Evolutionary conservation across 2,113 vertebrate genomes (phyloP).

Genomic region (Sphyrna mokarran): DNA sequence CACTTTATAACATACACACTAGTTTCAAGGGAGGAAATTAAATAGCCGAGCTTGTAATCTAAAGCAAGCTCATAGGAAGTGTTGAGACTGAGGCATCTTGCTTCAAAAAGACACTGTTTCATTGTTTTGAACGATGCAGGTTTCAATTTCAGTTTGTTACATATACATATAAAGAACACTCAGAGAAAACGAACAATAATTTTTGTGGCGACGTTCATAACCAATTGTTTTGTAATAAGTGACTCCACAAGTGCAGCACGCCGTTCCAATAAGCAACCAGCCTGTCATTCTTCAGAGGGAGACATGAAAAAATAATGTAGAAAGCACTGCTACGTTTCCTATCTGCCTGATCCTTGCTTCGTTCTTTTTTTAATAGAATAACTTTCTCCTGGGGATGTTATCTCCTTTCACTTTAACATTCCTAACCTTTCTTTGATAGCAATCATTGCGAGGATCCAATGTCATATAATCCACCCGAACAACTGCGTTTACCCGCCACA

Average conservation of each 20-base stretch:
- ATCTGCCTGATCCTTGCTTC: neutral
- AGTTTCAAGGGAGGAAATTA: neutral
- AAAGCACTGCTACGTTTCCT: neutral
- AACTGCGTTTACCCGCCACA: slow-evolving; percentile 6
- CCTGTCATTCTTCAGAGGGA: neutral
- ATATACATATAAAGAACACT: neutral
- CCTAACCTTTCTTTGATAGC: neutral
- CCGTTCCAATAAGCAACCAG: neutral
- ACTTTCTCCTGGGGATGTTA: neutral
- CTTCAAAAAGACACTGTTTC: neutral
- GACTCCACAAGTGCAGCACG: neutral
- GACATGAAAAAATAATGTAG: neutral
- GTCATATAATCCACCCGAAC: neutral
- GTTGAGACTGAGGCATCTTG: neutral
- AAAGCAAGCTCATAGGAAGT: neutral
- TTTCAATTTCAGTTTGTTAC: neutral
- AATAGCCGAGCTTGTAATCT: neutral
- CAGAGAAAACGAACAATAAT: neutral
- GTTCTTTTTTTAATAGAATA: neutral
- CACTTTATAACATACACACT: neutral
- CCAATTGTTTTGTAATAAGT: neutral
- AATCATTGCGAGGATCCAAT: neutral
- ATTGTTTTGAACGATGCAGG: neutral
- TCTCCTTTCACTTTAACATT: neutral
- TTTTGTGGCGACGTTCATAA: too few relatives aligned